These are phyloP conservation scores for Lophochroa leadbeateri DNA, from an alignment of 2,113 vertebrate genomes.

Conservation along the genomic window DNA sequence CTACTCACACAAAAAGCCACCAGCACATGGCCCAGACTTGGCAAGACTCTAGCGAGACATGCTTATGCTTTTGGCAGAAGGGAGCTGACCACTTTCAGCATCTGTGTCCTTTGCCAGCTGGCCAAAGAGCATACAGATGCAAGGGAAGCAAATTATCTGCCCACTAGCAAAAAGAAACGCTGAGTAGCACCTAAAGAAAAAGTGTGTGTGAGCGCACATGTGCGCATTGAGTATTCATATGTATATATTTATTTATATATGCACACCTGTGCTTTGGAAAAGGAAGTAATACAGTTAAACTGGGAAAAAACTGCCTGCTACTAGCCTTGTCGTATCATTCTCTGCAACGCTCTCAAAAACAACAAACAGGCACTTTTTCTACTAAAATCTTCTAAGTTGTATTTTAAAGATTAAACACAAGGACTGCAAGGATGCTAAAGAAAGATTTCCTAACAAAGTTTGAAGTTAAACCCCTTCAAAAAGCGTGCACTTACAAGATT, in stretches of 20 bases:
- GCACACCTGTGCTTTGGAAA: background rate
- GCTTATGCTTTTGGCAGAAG: conserved; percentile 61
- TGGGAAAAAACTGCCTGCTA: background rate
- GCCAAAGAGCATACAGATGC: conserved; percentile 57
- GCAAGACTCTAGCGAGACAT: too few relatives aligned
- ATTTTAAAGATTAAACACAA: background rate
- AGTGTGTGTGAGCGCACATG: accelerated
- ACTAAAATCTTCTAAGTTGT: background rate
- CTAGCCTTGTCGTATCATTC: background rate
- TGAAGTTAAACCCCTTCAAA: background rate
- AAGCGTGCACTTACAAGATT: conserved; percentile 34
- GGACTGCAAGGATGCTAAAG: background rate
- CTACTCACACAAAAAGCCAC: too few relatives aligned
- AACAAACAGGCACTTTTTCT: background rate
- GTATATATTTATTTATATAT: background rate
- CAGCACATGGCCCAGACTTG: too few relatives aligned
- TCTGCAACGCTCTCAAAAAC: background rate
- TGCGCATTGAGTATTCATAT: accelerated
- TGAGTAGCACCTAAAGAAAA: conserved; percentile 31
- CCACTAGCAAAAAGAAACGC: conserved; percentile 35
- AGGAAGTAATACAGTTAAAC: background rate
- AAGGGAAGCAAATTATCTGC: conserved; percentile 54
- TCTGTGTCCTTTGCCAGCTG: conserved; percentile 58
- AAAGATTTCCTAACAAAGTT: background rate
- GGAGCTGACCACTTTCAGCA: conserved; percentile 46